A percentile compares a stretch with the other conserved stretches of the same genome.
Conservation (phyloP, 2,797 vertebrate genomes). For the Sternotherus odoratus region DNA sequence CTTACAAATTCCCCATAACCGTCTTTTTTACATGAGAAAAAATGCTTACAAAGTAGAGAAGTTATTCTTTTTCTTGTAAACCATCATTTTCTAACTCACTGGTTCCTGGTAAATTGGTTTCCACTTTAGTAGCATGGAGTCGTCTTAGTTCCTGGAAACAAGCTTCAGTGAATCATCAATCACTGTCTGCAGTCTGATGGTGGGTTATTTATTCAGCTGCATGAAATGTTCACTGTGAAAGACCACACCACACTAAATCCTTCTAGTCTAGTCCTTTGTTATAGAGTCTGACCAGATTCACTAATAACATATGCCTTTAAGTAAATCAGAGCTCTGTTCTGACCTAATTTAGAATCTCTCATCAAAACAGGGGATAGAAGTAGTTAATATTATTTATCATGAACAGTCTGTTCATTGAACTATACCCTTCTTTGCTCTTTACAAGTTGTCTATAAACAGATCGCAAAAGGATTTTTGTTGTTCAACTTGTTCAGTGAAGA, state of each 20-base stretch:
- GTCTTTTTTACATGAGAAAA: not conserved
- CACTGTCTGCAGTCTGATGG: conserved; percentile 30
- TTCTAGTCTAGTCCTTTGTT: not conserved
- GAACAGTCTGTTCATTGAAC: not conserved
- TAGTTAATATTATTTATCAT: not conserved
- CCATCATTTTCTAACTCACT: not conserved
- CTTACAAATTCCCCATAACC: not conserved
- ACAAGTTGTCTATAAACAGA: not conserved
- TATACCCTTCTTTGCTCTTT: not conserved
- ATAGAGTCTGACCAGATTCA: conserved; percentile 1
- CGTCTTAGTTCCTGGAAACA: conserved; percentile 36
- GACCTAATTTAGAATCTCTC: not conserved
- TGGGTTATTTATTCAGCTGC: conserved; percentile 33
- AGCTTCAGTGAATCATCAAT: conserved; percentile 34
- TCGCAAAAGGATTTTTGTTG: not conserved
- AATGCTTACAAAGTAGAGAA: not conserved
- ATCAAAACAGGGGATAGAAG: not conserved
- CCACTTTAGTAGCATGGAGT: not conserved
- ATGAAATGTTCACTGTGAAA: conserved; percentile 19
- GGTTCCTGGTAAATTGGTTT: not conserved
- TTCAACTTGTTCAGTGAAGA: not conserved
- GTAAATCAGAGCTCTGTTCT: not conserved
- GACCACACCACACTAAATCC: not conserved
- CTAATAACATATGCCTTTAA: not conserved
- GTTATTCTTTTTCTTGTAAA: not conserved